phyloP scores from a whole-genome alignment of 2,113 vertebrate genomes.

The Potamarius usumacintae region DNA sequence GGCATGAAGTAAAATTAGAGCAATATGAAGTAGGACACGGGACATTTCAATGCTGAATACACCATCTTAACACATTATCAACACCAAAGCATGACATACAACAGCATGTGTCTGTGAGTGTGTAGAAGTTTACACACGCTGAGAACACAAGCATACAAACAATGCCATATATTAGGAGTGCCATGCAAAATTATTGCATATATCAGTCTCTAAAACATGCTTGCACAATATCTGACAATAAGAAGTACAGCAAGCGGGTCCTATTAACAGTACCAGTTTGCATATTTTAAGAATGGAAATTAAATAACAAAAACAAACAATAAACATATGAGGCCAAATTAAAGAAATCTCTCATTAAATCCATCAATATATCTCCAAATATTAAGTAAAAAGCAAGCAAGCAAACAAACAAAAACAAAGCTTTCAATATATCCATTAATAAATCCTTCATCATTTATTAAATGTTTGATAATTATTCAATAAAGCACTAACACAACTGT shows the following conservation, averaged over 20 bases:
- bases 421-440: background rate
- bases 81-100: conserved; percentile 19
- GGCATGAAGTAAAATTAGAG: background rate
- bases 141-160: background rate
- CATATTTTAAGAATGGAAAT: background rate
- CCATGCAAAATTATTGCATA: conserved; percentile 30
- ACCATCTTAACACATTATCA: background rate
- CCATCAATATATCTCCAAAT: background rate
- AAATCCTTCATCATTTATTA: background rate
- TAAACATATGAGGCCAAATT: background rate
- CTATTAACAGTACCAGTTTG: background rate
- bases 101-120: background rate
- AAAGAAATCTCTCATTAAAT: background rate
- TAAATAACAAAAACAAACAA: background rate
- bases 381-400: background rate
- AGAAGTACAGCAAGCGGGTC: conserved; percentile 18
- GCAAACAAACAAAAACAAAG: background rate
- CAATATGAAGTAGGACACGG: background rate
- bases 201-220: conserved; percentile 39
- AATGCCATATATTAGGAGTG: background rate
- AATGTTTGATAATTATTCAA: background rate
- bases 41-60: background rate
- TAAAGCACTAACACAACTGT: background rate
- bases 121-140: background rate
- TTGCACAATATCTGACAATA: conserved; percentile 32